Evolutionary conservation across 23 tunicate genomes (phyloP), one percentile per base, ranked within the genome.

Genomic region (Diplosoma virens): DNA sequence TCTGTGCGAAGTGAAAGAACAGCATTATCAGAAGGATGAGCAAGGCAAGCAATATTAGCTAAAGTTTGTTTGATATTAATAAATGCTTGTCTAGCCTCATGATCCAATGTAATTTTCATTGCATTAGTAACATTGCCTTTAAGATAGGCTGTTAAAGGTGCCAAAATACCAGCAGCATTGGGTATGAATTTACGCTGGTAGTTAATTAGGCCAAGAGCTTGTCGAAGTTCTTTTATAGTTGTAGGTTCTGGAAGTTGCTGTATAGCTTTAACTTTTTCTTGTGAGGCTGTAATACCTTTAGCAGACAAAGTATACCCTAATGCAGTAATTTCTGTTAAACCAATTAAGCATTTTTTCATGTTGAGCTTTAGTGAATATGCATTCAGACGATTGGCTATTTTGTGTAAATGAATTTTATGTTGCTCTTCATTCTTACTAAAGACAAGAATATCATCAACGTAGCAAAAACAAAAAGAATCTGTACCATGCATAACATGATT

Each of bases 101-200:
- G 30, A 7, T 36, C 18, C 37, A 67, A 58, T 3, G 35, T 31
- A 33, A 79, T 32, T 0, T 22, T 5, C 26, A 2, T 33, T 6
- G 50, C 23, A 34, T 67, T 67, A 14, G 20, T 58, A 32, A 33
- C 70, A 23, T 34, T 58, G 55, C 70, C 70, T 58, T 55, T 25
- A 1, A 76, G 54, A 7, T 37, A 24, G 4, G 45, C 31, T 25
- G 66, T 59, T 14, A 75, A 21, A 9, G 81, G 66, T 21, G 30
- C 64, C 81, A 76, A 59, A 32, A 76, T 33, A n/a, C 29, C 46
- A 20, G 81, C 69, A 33, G 70, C 81, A 34, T 27, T 27, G n/a
- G 69, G 54, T 1, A 76, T 25, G 30, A 58, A 76, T 25, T 37
- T 18, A 21, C 66, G 30, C 30, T 58, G 58, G 54, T 45, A 76